Base-by-base conservation (phyloP, 2,888 invertebrate genomes). In the Hylaea fasciaria region DNA sequence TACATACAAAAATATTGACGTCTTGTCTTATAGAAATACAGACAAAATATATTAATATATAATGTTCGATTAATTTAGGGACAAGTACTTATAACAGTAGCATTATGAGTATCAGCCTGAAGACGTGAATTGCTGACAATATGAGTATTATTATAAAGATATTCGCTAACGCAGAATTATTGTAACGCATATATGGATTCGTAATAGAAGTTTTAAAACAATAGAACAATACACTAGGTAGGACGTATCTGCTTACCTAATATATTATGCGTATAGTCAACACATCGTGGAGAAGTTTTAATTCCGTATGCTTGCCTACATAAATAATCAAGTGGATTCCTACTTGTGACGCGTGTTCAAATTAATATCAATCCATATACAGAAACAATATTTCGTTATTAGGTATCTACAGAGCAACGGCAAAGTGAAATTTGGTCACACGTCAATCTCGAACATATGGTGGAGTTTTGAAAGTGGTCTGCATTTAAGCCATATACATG, bases 401-500 rank as follows among this genome's bases (percentile, higher is more conserved):
- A 13, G 4, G 4, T 28, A 5, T 3, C 28, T 45, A 55, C 51
- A 14, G 52, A 44, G 59, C 64, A 59, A 66, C 52, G 57, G 64
- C 62, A 57, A 76, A 84, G 85, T 82, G 87, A 90, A 90, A 88
- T 88, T 89, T 85, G 82, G 82, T 77, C 80, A 83, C 78, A 77
- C 80, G 83, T 86, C 89, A 89, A 88, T 88, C 85, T 83, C 66
- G 82, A 90, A 86, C 91, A 91, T 89, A 89, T 91, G 91, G 91
- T 72, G 69, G 70, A 75, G 80, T 90, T 86, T 86, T 89, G 90
- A 91, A 91, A 91, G 91, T 86, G 78, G 79, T 80, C 80, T 81
- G 84, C 82, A 85, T 87, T 86, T 88, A 87, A 82, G 83, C 86
- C 88, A 81, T 89, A 88, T 89, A 90, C 81, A 89, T 86, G 87